Conservation (phyloP, 2,888 invertebrate genomes). For the Holacanthella duospinosa region DNA sequence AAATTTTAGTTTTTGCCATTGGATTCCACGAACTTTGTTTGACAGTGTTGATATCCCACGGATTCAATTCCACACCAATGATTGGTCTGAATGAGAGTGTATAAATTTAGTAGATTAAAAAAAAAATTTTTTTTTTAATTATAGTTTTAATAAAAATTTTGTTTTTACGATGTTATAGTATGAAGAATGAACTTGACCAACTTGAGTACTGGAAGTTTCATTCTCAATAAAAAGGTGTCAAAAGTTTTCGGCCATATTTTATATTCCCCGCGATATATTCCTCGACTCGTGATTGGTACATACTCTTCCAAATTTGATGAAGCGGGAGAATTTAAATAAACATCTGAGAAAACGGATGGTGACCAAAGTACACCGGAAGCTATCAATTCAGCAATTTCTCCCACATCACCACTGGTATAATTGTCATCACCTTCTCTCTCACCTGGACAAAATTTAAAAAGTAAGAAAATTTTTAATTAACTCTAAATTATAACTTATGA, state of each 20-base stretch:
- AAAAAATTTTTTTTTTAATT: too few species aligned
- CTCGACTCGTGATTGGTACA: not conserved
- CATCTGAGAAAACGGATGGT: not conserved
- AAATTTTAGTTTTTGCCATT: not conserved
- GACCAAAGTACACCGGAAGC: too few species aligned
- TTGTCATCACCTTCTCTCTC: not conserved
- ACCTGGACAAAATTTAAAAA: not conserved
- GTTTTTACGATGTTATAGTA: not conserved
- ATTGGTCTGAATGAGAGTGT: not conserved
- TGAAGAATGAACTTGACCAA: not conserved
- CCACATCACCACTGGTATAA: not conserved
- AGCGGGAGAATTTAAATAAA: not conserved
- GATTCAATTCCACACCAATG: not conserved
- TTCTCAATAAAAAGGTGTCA: not conserved
- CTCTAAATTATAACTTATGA: too few species aligned
- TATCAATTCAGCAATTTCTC: not conserved
- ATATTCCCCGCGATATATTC: not conserved
- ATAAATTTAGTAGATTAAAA: too few species aligned
- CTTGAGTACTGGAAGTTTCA: not conserved
- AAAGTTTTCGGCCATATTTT: constrained; percentile 3
- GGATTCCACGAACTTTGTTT: not conserved
- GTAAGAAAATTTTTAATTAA: too few species aligned
- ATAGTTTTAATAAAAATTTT: not conserved
- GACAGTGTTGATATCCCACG: not conserved
- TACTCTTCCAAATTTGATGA: not conserved